Evolutionary conservation across 2,797 vertebrate species (phyloP), one percentile per base, ranked within the genome.

Genomic region (Caiman crocodilus): DNA sequence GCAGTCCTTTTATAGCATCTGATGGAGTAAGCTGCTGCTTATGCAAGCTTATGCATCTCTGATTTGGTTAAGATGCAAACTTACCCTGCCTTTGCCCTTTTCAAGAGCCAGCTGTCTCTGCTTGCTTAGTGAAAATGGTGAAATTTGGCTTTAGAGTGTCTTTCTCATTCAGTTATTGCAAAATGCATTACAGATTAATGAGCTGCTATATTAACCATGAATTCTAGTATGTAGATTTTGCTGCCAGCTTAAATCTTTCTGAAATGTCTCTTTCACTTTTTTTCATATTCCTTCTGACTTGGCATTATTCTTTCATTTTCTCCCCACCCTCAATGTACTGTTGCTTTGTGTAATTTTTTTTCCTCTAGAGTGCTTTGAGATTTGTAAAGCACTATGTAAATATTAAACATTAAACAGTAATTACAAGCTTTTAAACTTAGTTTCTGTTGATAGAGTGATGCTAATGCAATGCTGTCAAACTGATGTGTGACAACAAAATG

Each of bases 401-500:
- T 90, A 94, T 86, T 93, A 95, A 97, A 94, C 1, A 13, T 79
- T 89, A 93, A 95, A 95, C 79, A 89, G n/a, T 76, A 96, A 90
- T 96, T 94, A 94, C 60, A 85, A 94, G 57, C 65, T 95, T 96
- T 93, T 93, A 90, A 94, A 91, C 71, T 88, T 86, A 18, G 25
- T 90, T 94, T 96, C 84, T 92, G 4, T 71, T 94, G 87, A 65
- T 76, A 89, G 71, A 95, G 18, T 89, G 67, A 81, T 77, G 74
- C 55, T 92, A 77, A 90, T 87, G 84, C 0, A 2, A 76, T 28
- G 58, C 59, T 96, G 86, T 93, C 85, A 97, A 82, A 87, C 42
- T 3, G 3, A 20, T n/a, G 2, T 30, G 83, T 93, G 82, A 93
- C 89, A 94, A 90, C 26, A 89, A 85, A 95, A 92, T 76, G 2